Percentiles rank a stretch among this genome's conserved stretches.
Evolutionary conservation across 2,113 vertebrate genomes (phyloP).

Genomic region (Danionella cerebrum): DNA sequence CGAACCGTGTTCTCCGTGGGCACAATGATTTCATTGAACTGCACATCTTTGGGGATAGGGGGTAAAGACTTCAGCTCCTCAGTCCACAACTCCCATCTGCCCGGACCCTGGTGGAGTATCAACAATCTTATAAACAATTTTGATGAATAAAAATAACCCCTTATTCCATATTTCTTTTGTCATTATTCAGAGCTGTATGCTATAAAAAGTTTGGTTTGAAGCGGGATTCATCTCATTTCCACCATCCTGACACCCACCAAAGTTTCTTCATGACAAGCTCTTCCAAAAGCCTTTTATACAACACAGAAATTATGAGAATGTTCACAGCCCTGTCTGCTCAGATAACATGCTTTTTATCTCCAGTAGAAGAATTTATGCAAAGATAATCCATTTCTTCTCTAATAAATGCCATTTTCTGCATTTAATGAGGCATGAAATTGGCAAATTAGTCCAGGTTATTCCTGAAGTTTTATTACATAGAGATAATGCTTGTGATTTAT

Average conservation of each 20-base stretch:
- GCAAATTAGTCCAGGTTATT: constrained; percentile 27
- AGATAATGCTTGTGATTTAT: constrained; percentile 15
- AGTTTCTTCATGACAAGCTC: neutral
- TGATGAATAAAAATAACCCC: neutral
- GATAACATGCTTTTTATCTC: neutral
- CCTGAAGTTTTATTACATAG: constrained; percentile 21
- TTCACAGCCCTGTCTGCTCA: neutral
- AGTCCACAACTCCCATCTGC: constrained; percentile 81
- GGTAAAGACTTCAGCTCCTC: constrained; percentile 63
- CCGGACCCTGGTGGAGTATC: constrained; percentile 62
- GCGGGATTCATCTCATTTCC: neutral
- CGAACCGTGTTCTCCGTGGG: constrained; percentile 84
- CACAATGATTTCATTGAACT: constrained; percentile 88
- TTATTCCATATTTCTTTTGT: neutral
- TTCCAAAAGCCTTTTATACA: neutral
- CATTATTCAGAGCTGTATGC: neutral
- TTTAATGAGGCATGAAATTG: constrained; percentile 33
- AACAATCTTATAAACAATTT: neutral
- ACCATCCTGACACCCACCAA: neutral
- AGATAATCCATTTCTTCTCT: constrained; percentile 13
- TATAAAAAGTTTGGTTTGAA: neutral
- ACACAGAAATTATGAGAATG: neutral
- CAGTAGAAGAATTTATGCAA: constrained; percentile 11
- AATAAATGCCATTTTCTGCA: constrained; percentile 15
- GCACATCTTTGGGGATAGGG: constrained; percentile 69